These are phyloP conservation scores for Babylonia areolata DNA, from an alignment of 1,140 invertebrate species.

Conservation along the genomic window DNA sequence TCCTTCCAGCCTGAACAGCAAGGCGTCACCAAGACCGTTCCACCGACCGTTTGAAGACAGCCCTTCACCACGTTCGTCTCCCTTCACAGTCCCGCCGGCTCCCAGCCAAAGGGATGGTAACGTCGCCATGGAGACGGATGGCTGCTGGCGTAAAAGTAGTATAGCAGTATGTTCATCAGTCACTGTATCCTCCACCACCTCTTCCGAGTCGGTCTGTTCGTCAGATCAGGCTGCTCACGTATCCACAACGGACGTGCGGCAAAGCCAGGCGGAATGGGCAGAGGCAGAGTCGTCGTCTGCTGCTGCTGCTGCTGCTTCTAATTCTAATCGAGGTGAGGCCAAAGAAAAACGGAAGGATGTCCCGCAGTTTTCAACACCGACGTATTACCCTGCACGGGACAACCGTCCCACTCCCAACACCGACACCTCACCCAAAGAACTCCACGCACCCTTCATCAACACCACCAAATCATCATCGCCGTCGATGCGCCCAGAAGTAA, in stretches of 20 bases:
- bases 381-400: not conserved
- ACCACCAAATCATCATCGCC: not conserved
- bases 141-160: not conserved
- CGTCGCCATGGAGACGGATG: not conserved
- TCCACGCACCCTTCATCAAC: not conserved
- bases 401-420: not conserved
- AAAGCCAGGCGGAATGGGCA: not conserved
- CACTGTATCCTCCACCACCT: not conserved
- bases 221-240: not conserved
- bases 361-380: not conserved
- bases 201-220: not conserved
- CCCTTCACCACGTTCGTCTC: not conserved
- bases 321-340: not conserved
- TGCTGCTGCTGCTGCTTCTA: too few species aligned
- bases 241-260: not conserved
- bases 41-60: conserved; percentile 29
- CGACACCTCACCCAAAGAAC: not conserved
- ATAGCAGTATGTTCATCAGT: not conserved
- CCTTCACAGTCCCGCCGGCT: not conserved
- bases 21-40: conserved; percentile 9
- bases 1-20: not conserved
- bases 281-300: not conserved
- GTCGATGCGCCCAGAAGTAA: not conserved
- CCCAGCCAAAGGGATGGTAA: not conserved
- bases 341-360: not conserved